phyloP scores from a whole-genome alignment of 2,888 invertebrate genomes.

The Brachyopa scutellaris region DNA sequence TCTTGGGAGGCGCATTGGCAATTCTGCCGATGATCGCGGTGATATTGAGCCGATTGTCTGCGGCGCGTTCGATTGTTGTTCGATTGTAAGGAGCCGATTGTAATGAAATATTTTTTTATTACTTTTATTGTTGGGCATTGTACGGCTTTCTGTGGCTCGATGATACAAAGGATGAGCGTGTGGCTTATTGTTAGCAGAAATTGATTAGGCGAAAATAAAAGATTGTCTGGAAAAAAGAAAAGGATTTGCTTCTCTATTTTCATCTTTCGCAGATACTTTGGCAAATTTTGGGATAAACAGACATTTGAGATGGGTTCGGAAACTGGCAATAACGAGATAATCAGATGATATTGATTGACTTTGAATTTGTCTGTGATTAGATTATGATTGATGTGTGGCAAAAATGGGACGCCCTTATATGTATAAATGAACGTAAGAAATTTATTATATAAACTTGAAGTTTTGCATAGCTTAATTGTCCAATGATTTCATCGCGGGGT shows the following conservation, averaged over 20 bases:
- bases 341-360: slow-evolving; percentile 56
- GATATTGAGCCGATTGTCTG: slow-evolving; percentile 70
- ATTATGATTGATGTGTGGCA: too few relatives aligned
- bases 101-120: slow-evolving; percentile 71
- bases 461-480: too few relatives aligned
- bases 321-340: slow-evolving; percentile 35
- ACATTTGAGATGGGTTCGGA: slow-evolving; percentile 27
- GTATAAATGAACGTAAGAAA: too few relatives aligned
- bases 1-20: slow-evolving; percentile 47
- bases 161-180: slow-evolving; percentile 60
- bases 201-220: slow-evolving; percentile 70
- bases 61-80: slow-evolving; percentile 63
- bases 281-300: slow-evolving; percentile 48
- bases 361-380: background rate
- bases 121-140: slow-evolving; percentile 59
- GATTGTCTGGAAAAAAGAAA: too few relatives aligned
- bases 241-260: slow-evolving; percentile 38
- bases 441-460: too few relatives aligned
- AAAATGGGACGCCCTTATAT: too few relatives aligned
- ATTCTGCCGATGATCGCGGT: slow-evolving; percentile 39
- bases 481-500: too few relatives aligned
- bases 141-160: slow-evolving; percentile 34
- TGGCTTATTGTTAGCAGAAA: slow-evolving; percentile 64
- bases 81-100: slow-evolving; percentile 64
- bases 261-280: slow-evolving; percentile 17